Conservation (phyloP, 2,888 invertebrate genomes). For the Alentia gelatinosa region DNA sequence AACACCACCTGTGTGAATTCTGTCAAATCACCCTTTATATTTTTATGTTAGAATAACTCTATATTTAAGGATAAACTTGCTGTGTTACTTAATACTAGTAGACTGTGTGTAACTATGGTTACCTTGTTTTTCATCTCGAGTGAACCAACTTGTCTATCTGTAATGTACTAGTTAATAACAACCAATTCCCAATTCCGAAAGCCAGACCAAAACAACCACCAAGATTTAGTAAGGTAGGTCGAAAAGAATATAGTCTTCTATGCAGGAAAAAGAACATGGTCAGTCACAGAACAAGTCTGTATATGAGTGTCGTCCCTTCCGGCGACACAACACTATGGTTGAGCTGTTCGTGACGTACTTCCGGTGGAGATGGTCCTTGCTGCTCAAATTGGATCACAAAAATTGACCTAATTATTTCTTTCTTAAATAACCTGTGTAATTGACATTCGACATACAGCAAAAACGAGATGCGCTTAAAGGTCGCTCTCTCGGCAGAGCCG, state of each 20-base stretch:
- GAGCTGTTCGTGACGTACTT: no score
- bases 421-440: not conserved
- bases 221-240: not conserved
- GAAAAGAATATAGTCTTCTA: not conserved
- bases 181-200: not conserved
- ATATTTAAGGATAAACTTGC: no score
- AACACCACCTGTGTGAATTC: no score
- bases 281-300: not conserved
- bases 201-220: not conserved
- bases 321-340: not conserved
- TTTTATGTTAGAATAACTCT: no score
- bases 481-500: not conserved
- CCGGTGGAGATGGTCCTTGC: no score
- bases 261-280: not conserved
- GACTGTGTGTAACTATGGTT: no score
- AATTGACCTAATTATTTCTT: no score
- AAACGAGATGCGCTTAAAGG: not conserved
- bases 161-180: not conserved
- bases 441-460: not conserved
- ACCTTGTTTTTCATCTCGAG: no score
- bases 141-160: no score
- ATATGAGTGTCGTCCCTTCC: not conserved
- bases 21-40: no score
- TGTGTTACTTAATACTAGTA: no score
- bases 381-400: no score